phyloP scores from a whole-genome alignment of 1,140 invertebrate species.

The Hycleus cichorii region DNA sequence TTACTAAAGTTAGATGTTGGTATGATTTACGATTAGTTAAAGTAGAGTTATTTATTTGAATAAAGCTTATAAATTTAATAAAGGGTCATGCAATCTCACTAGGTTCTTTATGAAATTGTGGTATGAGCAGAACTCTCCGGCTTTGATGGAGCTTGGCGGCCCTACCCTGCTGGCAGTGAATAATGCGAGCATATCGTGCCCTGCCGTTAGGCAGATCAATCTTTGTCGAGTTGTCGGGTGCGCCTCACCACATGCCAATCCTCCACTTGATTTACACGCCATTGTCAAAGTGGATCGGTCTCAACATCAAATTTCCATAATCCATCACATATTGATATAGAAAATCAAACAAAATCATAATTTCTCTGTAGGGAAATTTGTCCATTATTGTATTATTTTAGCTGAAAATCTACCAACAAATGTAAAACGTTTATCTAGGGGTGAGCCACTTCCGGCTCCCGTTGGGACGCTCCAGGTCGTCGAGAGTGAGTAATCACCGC shows the following conservation, averaged over 20 bases:
- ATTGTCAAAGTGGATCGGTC: conserved; percentile 19
- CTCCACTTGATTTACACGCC: conserved; percentile 33
- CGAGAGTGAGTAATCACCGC: conserved; percentile 37
- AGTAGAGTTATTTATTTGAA: too few relatives aligned
- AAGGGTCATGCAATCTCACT: too few relatives aligned
- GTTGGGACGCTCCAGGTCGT: conserved; percentile 27
- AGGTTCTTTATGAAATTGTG: too few relatives aligned
- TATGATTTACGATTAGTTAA: too few relatives aligned
- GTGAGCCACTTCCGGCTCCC: conserved; percentile 35
- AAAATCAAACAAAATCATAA: conserved; percentile 18
- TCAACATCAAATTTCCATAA: conserved; percentile 25
- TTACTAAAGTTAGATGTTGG: too few relatives aligned
- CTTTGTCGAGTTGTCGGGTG: conserved; percentile 33
- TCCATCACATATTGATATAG: conserved; percentile 19
- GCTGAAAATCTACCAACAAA: conserved; percentile 36
- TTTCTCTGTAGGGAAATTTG: not conserved
- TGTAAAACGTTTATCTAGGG: conserved; percentile 38
- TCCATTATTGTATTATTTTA: conserved; percentile 2
- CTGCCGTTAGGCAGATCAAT: conserved; percentile 32
- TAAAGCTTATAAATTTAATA: too few relatives aligned
- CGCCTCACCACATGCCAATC: conserved; percentile 36
- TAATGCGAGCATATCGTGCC: conserved; percentile 34
- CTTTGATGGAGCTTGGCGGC: conserved; percentile 11
- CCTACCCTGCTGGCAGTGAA: conserved; percentile 25
- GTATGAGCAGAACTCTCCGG: too few relatives aligned